Evolutionary conservation across 37 sponge, comb jelly and placozoan species (phyloP).

Genomic region (Theonella swinhoei): DNA sequence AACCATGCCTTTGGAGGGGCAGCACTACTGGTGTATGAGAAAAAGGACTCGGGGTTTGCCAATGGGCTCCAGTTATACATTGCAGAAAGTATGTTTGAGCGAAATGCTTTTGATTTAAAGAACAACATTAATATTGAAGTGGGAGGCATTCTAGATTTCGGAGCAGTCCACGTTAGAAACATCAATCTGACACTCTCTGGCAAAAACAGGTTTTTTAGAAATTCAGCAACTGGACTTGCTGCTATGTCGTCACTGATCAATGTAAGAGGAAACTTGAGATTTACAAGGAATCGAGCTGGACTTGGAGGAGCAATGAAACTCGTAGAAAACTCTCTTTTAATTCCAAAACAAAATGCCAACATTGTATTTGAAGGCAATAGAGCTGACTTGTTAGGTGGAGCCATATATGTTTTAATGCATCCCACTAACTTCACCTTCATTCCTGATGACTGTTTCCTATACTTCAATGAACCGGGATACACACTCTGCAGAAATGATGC

Average conservation of each 20-base stretch:
- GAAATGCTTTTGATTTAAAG: neutral
- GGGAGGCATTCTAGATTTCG: neutral
- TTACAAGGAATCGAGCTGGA: conserved; percentile 13
- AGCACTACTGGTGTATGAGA: conserved; percentile 1
- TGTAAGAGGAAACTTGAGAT: neutral
- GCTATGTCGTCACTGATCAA: neutral
- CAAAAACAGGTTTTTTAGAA: neutral
- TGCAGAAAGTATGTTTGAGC: neutral
- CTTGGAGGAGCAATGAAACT: conserved; percentile 21
- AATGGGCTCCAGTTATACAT: neutral
- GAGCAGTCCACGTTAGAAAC: neutral
- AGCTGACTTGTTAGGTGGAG: conserved; percentile 27
- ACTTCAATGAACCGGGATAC: neutral
- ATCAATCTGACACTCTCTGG: conserved; percentile 3
- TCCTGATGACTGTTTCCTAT: conserved; percentile 12
- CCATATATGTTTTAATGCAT: neutral
- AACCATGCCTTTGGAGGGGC: neutral
- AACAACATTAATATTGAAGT: neutral
- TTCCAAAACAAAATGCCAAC: neutral
- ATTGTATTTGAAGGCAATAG: conserved; percentile 2
- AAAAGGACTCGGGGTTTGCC: neutral
- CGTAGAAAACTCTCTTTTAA: neutral
- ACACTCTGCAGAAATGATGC: neutral
- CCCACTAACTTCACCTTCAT: neutral
- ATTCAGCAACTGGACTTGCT: neutral